Conservation (phyloP, 2,797 vertebrate genomes). For the Prionace glauca region DNA sequence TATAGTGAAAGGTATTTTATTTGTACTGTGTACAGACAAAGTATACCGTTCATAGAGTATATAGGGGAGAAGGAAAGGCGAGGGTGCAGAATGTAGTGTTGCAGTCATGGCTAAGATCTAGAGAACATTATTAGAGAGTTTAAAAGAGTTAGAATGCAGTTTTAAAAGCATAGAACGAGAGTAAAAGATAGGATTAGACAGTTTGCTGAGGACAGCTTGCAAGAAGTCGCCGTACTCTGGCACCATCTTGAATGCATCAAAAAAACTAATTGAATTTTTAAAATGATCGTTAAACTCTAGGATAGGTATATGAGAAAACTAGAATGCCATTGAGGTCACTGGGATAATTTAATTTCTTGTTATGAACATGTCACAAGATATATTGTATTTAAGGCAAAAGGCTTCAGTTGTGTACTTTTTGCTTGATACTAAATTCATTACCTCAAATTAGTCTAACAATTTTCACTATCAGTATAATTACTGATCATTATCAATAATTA, state of each 20-base stretch:
- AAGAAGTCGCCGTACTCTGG: too few species aligned
- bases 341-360: neutral
- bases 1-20: too few species aligned
- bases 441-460: neutral
- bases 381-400: neutral
- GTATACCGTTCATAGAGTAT: too few species aligned
- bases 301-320: neutral
- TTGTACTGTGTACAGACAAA: too few species aligned
- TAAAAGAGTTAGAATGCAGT: too few species aligned
- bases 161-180: too few species aligned
- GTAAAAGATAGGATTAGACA: too few species aligned
- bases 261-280: neutral
- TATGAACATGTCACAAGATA: neutral
- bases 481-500: neutral
- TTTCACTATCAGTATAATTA: neutral
- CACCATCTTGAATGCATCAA: neutral
- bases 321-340: neutral
- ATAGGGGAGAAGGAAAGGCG: too few species aligned
- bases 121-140: too few species aligned
- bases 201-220: too few species aligned
- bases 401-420: neutral
- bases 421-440: neutral
- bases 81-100: too few species aligned
- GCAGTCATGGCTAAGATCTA: too few species aligned
- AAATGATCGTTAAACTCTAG: neutral